A percentile compares a stretch with the other conserved stretches of the same genome.
Evolutionary conservation across 2,797 vertebrate genomes (phyloP).

Genomic region (Ciconia nigra): DNA sequence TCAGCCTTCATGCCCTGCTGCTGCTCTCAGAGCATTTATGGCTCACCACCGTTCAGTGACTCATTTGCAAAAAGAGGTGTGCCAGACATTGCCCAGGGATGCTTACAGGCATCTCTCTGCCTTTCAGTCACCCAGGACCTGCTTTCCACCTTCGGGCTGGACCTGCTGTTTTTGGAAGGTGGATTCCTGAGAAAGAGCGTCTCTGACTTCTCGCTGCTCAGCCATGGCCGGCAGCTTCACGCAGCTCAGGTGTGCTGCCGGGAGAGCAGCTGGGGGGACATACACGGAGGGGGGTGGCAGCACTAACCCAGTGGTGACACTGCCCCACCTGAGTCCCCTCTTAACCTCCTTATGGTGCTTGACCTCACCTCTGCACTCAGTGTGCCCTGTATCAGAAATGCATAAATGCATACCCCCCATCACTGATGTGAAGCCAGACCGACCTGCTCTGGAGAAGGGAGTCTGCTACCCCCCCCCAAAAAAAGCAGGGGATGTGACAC

Average conservation of each 20-base stretch:
- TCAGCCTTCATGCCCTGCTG: not conserved
- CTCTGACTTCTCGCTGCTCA: slow-evolving; percentile 49
- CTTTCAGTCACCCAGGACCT: slow-evolving; percentile 66
- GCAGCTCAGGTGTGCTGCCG: slow-evolving; percentile 47
- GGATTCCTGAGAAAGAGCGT: slow-evolving; percentile 60
- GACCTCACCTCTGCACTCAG: not conserved
- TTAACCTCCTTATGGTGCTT: not conserved
- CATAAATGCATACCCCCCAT: not conserved
- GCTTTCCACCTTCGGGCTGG: slow-evolving; percentile 52
- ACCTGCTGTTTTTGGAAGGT: slow-evolving; percentile 65
- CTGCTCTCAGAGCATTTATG: not conserved
- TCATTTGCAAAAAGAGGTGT: not conserved
- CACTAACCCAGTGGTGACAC: not conserved
- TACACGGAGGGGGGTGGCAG: accelerated
- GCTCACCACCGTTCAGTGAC: not conserved
- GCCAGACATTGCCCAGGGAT: not conserved
- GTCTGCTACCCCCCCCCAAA: accelerated
- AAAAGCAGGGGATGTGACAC: not conserved
- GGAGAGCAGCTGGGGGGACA: not conserved
- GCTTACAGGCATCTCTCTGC: not conserved
- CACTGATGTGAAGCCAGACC: not conserved
- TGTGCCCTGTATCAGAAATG: accelerated
- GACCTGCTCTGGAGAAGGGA: not conserved
- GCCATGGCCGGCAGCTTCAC: not conserved
- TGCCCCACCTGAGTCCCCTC: not conserved